Percentiles rank a stretch among this genome's conserved stretches.
These are phyloP conservation scores for Ostrea edulis DNA, from an alignment of 1,140 invertebrate species.

Conservation along the genomic window DNA sequence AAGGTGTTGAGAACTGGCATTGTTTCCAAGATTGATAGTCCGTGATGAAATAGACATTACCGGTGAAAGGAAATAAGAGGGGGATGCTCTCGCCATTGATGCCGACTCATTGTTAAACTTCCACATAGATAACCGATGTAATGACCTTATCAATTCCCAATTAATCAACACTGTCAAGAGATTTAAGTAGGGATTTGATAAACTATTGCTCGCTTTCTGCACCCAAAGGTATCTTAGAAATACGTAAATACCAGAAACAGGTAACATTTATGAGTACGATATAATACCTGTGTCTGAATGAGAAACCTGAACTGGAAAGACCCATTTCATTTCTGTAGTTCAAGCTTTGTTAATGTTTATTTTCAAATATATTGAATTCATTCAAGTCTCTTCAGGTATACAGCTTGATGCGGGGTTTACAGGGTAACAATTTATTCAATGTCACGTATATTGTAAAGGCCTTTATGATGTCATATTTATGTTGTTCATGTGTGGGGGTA, in stretches of 20 bases:
- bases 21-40: conserved; percentile 34
- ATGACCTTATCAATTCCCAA: conserved; percentile 32
- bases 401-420: neutral
- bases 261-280: neutral
- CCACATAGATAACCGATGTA: neutral
- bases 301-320: neutral
- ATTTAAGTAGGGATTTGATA: neutral
- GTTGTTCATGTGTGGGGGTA: neutral
- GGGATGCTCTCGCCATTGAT: conserved; percentile 18
- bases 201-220: neutral
- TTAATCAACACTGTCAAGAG: conserved; percentile 19
- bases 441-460: too few species aligned
- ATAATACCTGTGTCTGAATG: neutral
- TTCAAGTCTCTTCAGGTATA: neutral
- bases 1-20: conserved; percentile 15
- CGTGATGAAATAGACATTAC: conserved; percentile 36
- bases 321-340: neutral
- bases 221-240: neutral
- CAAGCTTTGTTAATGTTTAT: neutral
- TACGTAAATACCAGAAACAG: neutral
- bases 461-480: neutral
- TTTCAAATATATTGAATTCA: neutral
- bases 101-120: neutral
- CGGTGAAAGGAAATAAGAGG: conserved; percentile 23
- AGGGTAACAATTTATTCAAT: too few species aligned